Conservation (phyloP, 2,113 vertebrate genomes). For the Cavia aperea region DNA sequence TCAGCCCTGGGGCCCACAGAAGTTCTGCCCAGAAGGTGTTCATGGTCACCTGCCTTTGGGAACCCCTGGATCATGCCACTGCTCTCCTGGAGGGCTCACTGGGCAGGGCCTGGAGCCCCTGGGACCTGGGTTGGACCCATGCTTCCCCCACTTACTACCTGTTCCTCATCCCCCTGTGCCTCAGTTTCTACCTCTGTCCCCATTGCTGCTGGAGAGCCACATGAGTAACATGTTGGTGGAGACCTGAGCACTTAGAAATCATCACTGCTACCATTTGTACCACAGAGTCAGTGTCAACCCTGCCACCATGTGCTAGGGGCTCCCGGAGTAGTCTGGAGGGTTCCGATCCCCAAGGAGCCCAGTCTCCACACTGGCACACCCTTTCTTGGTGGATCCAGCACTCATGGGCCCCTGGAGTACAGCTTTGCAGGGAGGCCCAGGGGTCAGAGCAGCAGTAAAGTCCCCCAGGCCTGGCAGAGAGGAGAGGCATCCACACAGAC, state of each 20-base stretch:
- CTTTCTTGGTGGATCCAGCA: accelerated
- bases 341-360: too few species aligned
- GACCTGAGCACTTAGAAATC: background rate
- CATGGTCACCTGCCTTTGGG: accelerated
- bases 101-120: background rate
- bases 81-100: background rate
- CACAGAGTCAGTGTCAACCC: accelerated
- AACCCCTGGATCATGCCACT: background rate
- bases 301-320: background rate
- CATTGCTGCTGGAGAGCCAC: background rate
- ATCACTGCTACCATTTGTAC: background rate
- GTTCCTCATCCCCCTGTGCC: background rate
- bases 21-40: background rate
- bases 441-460: background rate
- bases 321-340: accelerated
- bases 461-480: background rate
- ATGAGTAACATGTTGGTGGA: background rate
- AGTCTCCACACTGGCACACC: background rate
- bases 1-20: background rate
- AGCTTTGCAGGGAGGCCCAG: background rate
- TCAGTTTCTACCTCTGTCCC: background rate
- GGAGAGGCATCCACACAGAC: background rate
- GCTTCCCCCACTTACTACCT: too few species aligned
- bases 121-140: background rate
- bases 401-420: background rate